Conservation (phyloP, 2,888 invertebrate genomes). For the Hemistola chrysoprasaria region DNA sequence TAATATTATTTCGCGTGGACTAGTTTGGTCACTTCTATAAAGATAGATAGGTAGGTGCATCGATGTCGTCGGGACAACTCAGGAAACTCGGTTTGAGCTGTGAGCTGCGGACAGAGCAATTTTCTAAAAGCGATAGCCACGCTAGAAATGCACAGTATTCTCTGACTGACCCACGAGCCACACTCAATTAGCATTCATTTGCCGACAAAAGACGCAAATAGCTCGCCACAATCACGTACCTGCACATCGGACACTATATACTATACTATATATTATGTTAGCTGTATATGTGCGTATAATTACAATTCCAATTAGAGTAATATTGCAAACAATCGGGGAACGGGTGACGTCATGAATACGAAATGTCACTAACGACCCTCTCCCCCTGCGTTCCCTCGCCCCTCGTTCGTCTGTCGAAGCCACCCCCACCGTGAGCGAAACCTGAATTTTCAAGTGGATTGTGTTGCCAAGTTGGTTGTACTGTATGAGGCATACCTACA, state of each 20-base stretch:
- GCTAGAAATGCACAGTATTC: background rate
- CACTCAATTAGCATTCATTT: slow-evolving; percentile 22
- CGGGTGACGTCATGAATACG: slow-evolving; percentile 79
- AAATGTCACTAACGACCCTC: slow-evolving; percentile 79
- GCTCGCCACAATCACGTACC: slow-evolving; percentile 50
- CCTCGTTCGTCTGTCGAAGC: slow-evolving; percentile 6
- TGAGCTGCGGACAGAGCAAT: no score
- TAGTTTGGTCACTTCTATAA: no score
- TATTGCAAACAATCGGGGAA: slow-evolving; percentile 81
- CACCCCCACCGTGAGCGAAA: slow-evolving; percentile 47
- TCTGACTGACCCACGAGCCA: slow-evolving; percentile 1
- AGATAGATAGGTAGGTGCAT: no score
- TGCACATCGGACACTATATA: slow-evolving; percentile 49
- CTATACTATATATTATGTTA: no score
- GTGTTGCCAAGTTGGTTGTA: slow-evolving; percentile 43
- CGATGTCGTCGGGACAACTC: no score
- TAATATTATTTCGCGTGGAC: no score
- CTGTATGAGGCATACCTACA: slow-evolving; percentile 11
- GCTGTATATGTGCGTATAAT: slow-evolving; percentile 58
- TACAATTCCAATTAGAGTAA: slow-evolving; percentile 81
- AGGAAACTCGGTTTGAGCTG: no score
- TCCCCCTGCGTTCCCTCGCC: slow-evolving; percentile 31
- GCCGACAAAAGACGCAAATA: slow-evolving; percentile 34
- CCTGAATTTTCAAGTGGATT: slow-evolving; percentile 74
- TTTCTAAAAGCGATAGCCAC: no score